Conservation (phyloP, 2,797 vertebrate genomes). For the Catharus ustulatus region DNA sequence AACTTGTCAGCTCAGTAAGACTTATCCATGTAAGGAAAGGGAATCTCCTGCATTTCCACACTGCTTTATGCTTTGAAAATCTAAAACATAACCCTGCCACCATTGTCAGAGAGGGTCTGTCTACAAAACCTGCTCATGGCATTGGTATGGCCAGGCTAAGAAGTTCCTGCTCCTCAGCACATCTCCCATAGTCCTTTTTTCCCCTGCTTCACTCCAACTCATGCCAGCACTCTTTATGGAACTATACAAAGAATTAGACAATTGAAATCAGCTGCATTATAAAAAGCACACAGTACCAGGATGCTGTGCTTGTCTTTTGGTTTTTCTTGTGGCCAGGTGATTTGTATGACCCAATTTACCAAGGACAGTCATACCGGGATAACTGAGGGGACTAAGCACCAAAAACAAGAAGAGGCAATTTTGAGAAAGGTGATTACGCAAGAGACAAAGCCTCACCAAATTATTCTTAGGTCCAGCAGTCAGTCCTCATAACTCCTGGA, state of each 20-base stretch:
- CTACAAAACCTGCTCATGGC: not conserved
- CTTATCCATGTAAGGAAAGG: not conserved
- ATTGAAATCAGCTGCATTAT: not conserved
- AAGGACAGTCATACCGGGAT: not conserved
- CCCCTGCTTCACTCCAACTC: not conserved
- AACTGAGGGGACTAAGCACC: not conserved
- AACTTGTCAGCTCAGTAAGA: not conserved
- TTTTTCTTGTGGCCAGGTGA: not conserved
- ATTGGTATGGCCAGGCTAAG: not conserved
- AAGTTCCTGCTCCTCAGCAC: not conserved
- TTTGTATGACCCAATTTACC: not conserved
- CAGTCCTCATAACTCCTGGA: not conserved
- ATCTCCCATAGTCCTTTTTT: not conserved
- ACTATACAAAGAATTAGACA: not conserved
- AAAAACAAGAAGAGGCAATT: not conserved
- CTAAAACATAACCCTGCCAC: not conserved
- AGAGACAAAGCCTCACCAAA: not conserved
- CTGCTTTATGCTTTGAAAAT: not conserved
- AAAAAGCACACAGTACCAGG: accelerated
- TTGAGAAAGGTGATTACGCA: not conserved
- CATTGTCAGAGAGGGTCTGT: not conserved
- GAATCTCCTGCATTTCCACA: not conserved
- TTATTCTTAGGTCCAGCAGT: not conserved
- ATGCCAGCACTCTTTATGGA: not conserved
- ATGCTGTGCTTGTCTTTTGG: not conserved